Evolutionary conservation across 1,140 invertebrate species (phyloP), one percentile per base, ranked within the genome.

Genomic region (Oryzaephilus surinamensis): DNA sequence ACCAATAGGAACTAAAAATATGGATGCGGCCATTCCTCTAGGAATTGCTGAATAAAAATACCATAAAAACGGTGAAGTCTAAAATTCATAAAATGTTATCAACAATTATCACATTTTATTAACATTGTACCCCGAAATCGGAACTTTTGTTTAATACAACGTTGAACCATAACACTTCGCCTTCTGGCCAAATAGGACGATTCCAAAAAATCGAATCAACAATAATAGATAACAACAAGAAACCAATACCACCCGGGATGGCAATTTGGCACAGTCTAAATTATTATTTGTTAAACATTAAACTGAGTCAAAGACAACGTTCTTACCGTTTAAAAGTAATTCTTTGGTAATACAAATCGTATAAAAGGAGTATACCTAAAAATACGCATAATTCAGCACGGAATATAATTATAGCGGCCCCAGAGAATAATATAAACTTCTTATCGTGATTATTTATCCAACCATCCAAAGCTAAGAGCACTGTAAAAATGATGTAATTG

Each of bases 41-140:
- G 96, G 96, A 15, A 99, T 62, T 1, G 92, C 96, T 19, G 93
- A 97, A 64, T 94, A 97, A 61, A 97, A 97, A 63, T 99, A 99
- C 97, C 97, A 99, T 6, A 91, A 61, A 63, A 96, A 97, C 40
- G 95, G 96, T 24, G 79, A 85, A 28, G 88, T 95, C 88, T 94
- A 63, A 45, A 51, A 12, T 13, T 46, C 30, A 46, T 69, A 59
- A 68, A 68, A 59, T n/a, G 11, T 24, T 6, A 24, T 24, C 23
- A 24, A 24, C 11, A 11, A 24, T 26, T 24, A 26, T 15, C 15
- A 19, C 28, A 11, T 20, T 29, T 13, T 27, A 23, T 29, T 31
- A 13, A 4, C 1, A 55, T 87, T 86, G 84, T 90, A 96, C 90
- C 60, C 96, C 96, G 86, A 91, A 99, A 43, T 96, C 70, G 12